Evolutionary conservation across 2,888 invertebrate genomes (phyloP), one percentile per base, ranked within the genome.

Genomic region (Siphonodentalium dalli): DNA sequence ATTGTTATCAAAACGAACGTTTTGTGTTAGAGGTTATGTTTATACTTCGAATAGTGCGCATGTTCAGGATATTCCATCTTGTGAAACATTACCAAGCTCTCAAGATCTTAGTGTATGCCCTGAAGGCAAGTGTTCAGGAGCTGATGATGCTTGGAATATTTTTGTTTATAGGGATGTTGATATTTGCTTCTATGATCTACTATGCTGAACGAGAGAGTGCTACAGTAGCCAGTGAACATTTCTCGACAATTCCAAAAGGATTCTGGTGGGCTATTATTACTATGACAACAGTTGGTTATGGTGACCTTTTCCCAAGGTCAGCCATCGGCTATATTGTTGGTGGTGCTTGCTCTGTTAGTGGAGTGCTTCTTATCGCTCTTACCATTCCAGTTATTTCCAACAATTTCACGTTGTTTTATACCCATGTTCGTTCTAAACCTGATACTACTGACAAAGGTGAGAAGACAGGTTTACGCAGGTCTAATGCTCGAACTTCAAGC

Each of bases 81-180:
- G 83, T 83, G 13, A 83, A 83, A 61, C 83, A 83, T 63, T 83
- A 83, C 59, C 81, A 81, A 54, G 83, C 83, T 9, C 68, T 82
- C 13, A 81, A 82, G 61, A 82, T 83, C 54, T 68, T 83, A 33
- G 80, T 82, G 28, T 82, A 82, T 59, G 80, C 83, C 13, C 78
- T 83, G 46, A 77, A 77, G 52, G 83, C 81, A 15, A 81, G 81
- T 47, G 75, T 82, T 58, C 77, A 80, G 60, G 80, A 80, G 58
- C 64, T 80, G 43, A 65, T 78, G 39, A 78, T 80, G 77, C 61
- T 80, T 23, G 72, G 71, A 50, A 78, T 80, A 56, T 80, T 80
- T 53, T 70, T 80, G 45, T 61, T 83, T 64, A 74, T 82, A 61
- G 70, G 81, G 50, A 79, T 76, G 74, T 66, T 80, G 24, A 72